Conservation (phyloP, 1,140 invertebrate species). For the Antheraea mylitta region DNA sequence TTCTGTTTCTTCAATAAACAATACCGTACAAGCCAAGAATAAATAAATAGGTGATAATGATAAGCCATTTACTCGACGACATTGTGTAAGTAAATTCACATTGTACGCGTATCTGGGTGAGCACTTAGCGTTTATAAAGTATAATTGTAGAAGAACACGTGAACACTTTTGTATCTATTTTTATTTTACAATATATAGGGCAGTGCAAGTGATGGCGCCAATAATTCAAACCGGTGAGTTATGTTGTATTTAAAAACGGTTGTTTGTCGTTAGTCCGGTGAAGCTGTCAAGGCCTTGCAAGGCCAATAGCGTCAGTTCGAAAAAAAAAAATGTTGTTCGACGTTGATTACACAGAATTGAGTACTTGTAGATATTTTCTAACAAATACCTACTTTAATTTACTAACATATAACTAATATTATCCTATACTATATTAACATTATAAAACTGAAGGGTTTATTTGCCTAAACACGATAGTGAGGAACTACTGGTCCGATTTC, state of each 20-base stretch:
- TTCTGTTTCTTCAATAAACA: background rate
- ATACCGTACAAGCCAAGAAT: background rate
- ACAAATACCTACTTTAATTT: no score
- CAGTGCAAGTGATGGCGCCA: slow-evolving; percentile 25
- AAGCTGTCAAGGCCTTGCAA: no score
- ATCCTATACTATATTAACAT: no score
- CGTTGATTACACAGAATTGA: no score
- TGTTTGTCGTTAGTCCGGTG: no score
- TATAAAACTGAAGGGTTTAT: no score
- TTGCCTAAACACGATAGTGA: no score
- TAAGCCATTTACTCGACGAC: background rate
- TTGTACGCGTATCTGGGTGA: background rate
- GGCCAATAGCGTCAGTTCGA: no score
- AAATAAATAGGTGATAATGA: slow-evolving; percentile 1
- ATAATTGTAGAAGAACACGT: background rate
- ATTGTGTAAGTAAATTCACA: background rate
- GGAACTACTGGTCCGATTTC: no score
- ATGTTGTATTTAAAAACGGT: background rate
- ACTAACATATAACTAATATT: no score
- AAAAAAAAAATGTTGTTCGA: no score
- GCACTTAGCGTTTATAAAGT: background rate
- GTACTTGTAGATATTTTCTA: no score
- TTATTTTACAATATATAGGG: background rate
- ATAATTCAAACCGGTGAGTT: slow-evolving; percentile 49
- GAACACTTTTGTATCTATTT: background rate